Conservation (phyloP, 2,113 vertebrate genomes). For the Delphinapterus leucas region DNA sequence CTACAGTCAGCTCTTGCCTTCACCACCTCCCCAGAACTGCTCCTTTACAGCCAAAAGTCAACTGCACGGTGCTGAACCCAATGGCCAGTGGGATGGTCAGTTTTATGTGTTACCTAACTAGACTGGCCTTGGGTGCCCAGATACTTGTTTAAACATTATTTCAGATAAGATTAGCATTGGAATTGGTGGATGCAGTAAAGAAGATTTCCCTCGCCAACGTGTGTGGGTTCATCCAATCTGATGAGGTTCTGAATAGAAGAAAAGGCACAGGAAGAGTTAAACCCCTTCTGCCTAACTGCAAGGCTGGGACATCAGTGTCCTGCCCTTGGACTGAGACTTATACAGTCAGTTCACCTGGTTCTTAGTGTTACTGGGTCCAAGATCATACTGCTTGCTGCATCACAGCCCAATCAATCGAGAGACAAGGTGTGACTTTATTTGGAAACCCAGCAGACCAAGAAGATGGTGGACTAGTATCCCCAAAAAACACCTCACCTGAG, state of each 20-base stretch:
- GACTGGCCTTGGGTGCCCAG: background rate
- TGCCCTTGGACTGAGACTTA: background rate
- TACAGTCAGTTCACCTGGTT: background rate
- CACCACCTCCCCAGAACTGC: background rate
- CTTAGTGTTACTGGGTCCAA: too few species aligned
- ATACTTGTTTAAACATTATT: background rate
- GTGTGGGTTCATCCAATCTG: background rate
- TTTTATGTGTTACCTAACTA: background rate
- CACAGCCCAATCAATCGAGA: too few species aligned
- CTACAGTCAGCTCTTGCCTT: background rate
- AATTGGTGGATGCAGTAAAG: background rate
- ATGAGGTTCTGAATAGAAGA: background rate
- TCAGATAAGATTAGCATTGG: background rate
- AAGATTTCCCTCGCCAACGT: background rate
- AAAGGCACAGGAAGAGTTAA: background rate
- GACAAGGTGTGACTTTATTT: too few species aligned
- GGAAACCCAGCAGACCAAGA: too few species aligned
- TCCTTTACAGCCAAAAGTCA: background rate
- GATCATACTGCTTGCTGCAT: too few species aligned
- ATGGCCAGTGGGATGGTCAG: too few species aligned
- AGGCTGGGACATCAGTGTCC: background rate
- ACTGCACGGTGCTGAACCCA: rapidly evolving
- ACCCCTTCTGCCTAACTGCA: background rate
- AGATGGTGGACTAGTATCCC: too few species aligned
- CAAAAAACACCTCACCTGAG: too few species aligned